Base-by-base conservation (phyloP, 1,140 invertebrate genomes). In the Drosophila carrolli region DNA sequence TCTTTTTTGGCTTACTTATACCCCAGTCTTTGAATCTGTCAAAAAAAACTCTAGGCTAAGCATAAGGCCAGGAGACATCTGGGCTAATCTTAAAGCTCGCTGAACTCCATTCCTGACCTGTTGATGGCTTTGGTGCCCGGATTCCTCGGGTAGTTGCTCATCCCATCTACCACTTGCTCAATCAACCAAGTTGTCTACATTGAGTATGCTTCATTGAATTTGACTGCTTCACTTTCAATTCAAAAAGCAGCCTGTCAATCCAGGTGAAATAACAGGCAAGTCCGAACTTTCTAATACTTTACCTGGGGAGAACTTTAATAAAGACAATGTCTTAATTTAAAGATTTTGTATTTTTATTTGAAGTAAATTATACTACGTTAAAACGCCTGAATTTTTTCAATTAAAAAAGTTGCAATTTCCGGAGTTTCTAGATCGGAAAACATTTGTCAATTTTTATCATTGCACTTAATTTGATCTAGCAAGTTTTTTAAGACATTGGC, bases 111-210 rank as follows among this genome's bases (percentile, higher is more conserved):
- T 71, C 37, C 44, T 58, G 68, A 75, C 72, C 72, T 75, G 59
- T 75, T 75, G 72, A 65, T 71, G 71, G 51, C 51, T 65, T 65
- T 57, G 35, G 8, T 23, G 19, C 27, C 46, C 5, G 16, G 44
- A 51, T 56, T 55, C 23, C 67, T 37, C n/a, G 4, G 55, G 70
- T 41, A 51, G 35, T 44, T 43, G 7, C 29, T 23, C 43, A 46
- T 63, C 50, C 44, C 41, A 44, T 46, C 40, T 14, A 16, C 1
- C 27, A 35, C n/a, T 51, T 32, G 48, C 48, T 73, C 57, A 81
- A 67, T 81, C 66, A 81, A 41, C 16, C 46, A 40, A 73, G 66
- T 60, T 81, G 78, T 77, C 74, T 67, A 38, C 43, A 51, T 57
- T 37, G 50, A 41, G 54, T 41, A 55, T 55, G 67, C 50, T 66